phyloP scores from a whole-genome alignment of 2,797 vertebrate species.

The Fundulus diaphanus region DNA sequence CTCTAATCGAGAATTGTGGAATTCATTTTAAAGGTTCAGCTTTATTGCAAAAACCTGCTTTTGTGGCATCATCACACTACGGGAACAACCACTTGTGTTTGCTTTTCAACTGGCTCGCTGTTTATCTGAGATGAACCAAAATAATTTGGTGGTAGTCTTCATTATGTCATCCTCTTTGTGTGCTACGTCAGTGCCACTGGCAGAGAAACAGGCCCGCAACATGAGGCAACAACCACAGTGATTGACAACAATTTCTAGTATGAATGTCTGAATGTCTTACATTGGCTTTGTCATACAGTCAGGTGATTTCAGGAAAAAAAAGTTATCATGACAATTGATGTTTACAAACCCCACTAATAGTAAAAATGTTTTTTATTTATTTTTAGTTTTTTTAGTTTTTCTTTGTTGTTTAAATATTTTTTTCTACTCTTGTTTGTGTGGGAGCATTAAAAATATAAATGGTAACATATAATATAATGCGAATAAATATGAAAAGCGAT shows the following conservation, averaged over 20 bases:
- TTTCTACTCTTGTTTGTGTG: not conserved
- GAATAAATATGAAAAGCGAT: no score
- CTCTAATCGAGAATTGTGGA: not conserved
- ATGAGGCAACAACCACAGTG: not conserved
- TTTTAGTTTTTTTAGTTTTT: no score
- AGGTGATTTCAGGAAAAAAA: no score
- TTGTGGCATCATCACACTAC: not conserved
- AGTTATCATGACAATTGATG: no score
- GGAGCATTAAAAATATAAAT: not conserved
- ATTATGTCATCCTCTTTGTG: not conserved
- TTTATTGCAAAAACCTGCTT: not conserved
- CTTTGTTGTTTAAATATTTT: no score
- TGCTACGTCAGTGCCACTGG: not conserved
- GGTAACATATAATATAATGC: no score
- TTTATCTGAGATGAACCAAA: not conserved
- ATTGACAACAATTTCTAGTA: not conserved
- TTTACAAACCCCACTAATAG: not conserved
- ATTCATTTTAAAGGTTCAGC: not conserved
- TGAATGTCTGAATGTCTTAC: no score
- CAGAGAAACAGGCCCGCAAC: not conserved
- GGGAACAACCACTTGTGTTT: not conserved
- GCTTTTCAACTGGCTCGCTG: not conserved
- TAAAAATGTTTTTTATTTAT: no score
- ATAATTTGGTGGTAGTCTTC: not conserved
- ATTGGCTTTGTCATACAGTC: no score